These are phyloP conservation scores for Cerceris ruficornis DNA, from an alignment of 2,888 invertebrate species.

Conservation along the genomic window DNA sequence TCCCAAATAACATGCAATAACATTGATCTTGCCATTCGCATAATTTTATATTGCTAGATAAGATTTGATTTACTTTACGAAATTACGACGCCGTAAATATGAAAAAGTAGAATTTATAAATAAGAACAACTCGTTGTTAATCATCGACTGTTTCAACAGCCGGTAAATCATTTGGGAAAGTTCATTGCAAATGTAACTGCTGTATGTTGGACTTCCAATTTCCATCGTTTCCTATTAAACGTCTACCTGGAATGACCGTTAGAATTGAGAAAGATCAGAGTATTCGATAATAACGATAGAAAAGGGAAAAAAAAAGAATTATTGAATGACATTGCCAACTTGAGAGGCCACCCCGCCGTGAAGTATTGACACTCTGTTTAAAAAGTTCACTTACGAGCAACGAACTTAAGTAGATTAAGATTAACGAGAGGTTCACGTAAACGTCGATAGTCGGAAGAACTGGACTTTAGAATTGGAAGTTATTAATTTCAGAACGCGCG, in stretches of 20 bases:
- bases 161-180: no score
- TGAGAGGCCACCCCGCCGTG: constrained; percentile 41
- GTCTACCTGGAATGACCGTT: constrained; percentile 75
- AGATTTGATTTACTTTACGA: no score
- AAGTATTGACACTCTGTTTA: constrained; percentile 9
- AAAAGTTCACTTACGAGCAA: neutral
- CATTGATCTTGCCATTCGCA: no score
- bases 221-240: constrained; percentile 52
- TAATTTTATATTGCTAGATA: no score
- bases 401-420: constrained; percentile 11
- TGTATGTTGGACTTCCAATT: constrained; percentile 51
- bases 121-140: no score
- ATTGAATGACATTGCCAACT: constrained; percentile 27
- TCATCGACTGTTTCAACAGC: no score
- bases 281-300: constrained; percentile 51
- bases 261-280: constrained; percentile 61
- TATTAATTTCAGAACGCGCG: constrained; percentile 29
- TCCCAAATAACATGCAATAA: no score
- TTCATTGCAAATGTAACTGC: constrained; percentile 27
- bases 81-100: no score
- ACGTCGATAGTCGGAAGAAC: constrained; percentile 56
- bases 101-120: no score
- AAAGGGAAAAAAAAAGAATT: constrained; percentile 26
- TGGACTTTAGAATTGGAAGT: constrained; percentile 44
- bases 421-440: constrained; percentile 7